A percentile compares a stretch with the other conserved stretches of the same genome.
phyloP scores from a whole-genome alignment of 2,113 vertebrate genomes.

The Prochilodus magdalenae region DNA sequence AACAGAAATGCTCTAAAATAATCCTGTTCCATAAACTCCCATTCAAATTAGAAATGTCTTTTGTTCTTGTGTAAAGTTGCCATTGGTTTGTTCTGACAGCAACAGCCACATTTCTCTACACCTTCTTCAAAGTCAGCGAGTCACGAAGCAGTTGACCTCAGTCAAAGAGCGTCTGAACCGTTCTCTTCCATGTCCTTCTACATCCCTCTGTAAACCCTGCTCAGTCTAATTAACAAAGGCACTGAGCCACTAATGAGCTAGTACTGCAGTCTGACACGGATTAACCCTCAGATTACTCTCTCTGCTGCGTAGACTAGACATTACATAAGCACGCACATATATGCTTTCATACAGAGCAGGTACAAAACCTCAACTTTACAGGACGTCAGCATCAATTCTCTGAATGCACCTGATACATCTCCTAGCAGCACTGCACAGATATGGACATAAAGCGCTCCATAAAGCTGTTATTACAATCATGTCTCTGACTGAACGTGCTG shows the following conservation, averaged over 20 bases:
- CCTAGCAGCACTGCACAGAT: too few relatives aligned
- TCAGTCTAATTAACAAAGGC: slow-evolving; percentile 63
- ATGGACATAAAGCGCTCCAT: too few relatives aligned
- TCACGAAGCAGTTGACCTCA: neutral
- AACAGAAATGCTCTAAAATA: too few relatives aligned
- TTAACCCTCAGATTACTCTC: slow-evolving; percentile 12
- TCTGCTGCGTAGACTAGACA: neutral
- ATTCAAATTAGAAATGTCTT: too few relatives aligned
- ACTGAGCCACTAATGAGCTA: slow-evolving; percentile 54
- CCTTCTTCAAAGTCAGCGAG: neutral
- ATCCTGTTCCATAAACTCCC: too few relatives aligned
- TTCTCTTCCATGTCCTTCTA: neutral
- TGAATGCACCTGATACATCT: too few relatives aligned
- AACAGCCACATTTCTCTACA: neutral
- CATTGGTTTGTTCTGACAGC: too few relatives aligned
- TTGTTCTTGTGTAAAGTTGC: too few relatives aligned
- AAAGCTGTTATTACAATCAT: too few relatives aligned
- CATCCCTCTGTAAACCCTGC: slow-evolving; percentile 1
- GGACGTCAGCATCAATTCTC: too few relatives aligned
- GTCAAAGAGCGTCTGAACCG: neutral
- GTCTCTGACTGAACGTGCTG: too few relatives aligned
- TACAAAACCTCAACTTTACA: neutral
- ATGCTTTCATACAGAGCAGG: neutral
- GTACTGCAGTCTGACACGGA: neutral
- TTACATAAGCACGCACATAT: neutral